These are phyloP conservation scores for Pangasius macronema DNA, from an alignment of 2,797 vertebrate species.

Conservation along the genomic window DNA sequence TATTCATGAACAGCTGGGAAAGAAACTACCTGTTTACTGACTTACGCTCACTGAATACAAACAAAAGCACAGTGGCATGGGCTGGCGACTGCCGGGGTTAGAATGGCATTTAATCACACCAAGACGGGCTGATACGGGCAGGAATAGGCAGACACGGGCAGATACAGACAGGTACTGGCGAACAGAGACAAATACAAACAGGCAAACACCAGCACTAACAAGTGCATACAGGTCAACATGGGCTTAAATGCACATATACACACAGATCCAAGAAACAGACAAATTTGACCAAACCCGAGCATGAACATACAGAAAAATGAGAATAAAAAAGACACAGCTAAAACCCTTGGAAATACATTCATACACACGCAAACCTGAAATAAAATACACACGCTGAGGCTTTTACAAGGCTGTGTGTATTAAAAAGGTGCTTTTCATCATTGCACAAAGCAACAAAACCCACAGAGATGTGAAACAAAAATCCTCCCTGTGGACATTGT, in stretches of 20 bases:
- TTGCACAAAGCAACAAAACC: conserved; percentile 59
- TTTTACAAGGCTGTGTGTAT: conserved; percentile 57
- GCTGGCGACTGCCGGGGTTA: conserved; percentile 21
- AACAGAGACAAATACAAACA: conserved; percentile 3
- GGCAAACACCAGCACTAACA: background rate
- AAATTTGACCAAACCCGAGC: background rate
- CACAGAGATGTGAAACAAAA: conserved; percentile 13
- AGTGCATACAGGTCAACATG: background rate
- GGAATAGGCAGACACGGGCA: background rate
- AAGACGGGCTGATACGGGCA: conserved; percentile 1
- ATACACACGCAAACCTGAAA: background rate
- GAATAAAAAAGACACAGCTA: background rate
- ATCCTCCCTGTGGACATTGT: conserved; percentile 22
- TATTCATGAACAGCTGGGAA: background rate
- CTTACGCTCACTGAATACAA: conserved; percentile 32
- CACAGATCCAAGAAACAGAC: background rate
- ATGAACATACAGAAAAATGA: background rate
- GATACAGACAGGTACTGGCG: background rate
- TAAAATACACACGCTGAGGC: background rate
- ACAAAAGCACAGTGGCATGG: conserved; percentile 24
- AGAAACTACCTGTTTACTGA: conserved; percentile 51
- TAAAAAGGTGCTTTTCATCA: conserved; percentile 60
- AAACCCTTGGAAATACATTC: background rate
- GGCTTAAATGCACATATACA: background rate
- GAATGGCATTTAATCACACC: conserved; percentile 57